Conservation (phyloP, 2,113 vertebrate species). For the Austrofundulus limnaeus region DNA sequence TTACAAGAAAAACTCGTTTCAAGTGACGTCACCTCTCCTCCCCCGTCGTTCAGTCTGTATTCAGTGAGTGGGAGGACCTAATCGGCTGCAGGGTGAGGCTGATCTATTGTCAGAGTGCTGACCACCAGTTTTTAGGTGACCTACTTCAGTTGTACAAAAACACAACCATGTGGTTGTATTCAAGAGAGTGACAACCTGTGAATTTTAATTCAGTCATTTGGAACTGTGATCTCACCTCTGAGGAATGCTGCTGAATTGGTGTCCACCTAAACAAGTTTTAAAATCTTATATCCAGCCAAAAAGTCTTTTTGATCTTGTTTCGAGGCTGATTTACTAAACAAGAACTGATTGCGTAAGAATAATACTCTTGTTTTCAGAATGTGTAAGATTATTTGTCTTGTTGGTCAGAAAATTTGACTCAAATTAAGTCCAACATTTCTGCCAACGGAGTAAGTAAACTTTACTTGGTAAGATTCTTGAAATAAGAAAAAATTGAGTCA, state of each 20-base stretch:
- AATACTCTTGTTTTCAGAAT: no score
- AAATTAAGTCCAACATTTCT: no score
- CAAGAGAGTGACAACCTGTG: background rate
- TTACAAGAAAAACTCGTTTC: slow-evolving; percentile 41
- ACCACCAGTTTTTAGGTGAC: slow-evolving; percentile 18
- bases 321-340: no score
- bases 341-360: no score
- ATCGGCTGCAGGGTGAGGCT: slow-evolving; percentile 14
- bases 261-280: no score
- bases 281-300: no score
- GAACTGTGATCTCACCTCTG: background rate
- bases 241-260: slow-evolving; percentile 33
- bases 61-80: slow-evolving; percentile 17
- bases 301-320: no score
- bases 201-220: background rate
- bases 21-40: background rate
- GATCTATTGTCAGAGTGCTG: slow-evolving; percentile 39
- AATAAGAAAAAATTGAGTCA: no score
- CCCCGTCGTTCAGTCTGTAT: slow-evolving; percentile 22
- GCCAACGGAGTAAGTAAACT: no score
- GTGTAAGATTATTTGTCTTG: no score
- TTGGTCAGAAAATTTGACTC: no score
- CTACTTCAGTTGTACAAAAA: slow-evolving; percentile 12
- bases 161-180: background rate
- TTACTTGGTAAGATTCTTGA: no score